Percentiles rank a stretch among this genome's conserved stretches.
These are phyloP conservation scores for Augochlora pura DNA, from an alignment of 1,140 invertebrate species.

Conservation along the genomic window DNA sequence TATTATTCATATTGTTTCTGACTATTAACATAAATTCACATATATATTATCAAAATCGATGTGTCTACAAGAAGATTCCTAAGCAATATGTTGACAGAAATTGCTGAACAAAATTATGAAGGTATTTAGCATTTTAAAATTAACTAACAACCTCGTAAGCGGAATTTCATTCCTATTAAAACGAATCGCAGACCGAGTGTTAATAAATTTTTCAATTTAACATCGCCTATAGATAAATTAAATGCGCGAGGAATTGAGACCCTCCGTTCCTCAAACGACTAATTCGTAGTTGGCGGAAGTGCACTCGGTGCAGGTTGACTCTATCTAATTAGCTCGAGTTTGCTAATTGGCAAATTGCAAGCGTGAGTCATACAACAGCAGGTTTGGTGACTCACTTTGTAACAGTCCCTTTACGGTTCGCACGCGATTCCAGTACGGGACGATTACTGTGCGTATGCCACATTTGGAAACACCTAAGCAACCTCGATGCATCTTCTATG, in stretches of 20 bases:
- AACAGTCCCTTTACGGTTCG: conserved; percentile 58
- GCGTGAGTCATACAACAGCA: conserved; percentile 58
- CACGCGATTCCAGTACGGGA: conserved; percentile 45
- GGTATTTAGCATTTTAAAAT: too few species aligned
- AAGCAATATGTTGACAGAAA: too few species aligned
- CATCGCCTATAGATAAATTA: too few species aligned
- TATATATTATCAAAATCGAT: too few species aligned
- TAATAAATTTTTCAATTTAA: too few species aligned
- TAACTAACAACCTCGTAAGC: too few species aligned
- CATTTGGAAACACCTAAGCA: conserved; percentile 11
- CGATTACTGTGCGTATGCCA: conserved; percentile 31
- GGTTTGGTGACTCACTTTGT: conserved; percentile 59
- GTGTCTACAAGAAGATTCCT: too few species aligned
- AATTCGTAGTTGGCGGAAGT: conserved; percentile 41
- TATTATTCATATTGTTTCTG: too few species aligned
- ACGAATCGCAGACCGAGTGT: too few species aligned
- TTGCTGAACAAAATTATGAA: too few species aligned
- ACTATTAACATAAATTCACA: too few species aligned
- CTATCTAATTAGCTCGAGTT: conserved; percentile 74
- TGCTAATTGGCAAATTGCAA: conserved; percentile 75
- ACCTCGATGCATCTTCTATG: neutral
- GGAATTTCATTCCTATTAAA: too few species aligned
- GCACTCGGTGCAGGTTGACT: conserved; percentile 38
- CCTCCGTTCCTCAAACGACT: neutral
- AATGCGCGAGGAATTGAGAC: neutral